Evolutionary conservation across 1,140 invertebrate species (phyloP).

Genomic region (Lasaia peninsularis): DNA sequence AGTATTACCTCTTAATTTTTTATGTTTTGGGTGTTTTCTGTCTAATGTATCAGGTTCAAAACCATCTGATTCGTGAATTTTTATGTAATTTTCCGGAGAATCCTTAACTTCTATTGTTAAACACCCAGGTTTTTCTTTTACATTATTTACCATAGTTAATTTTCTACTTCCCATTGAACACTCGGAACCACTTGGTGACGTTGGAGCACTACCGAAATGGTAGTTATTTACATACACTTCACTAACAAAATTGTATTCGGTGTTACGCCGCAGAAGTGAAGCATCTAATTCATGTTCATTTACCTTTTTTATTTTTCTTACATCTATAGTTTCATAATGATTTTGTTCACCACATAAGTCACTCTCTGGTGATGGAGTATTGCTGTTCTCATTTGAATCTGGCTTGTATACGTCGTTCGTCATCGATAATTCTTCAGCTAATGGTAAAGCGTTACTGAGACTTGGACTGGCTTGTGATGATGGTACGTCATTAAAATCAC

Average conservation of each 20-base stretch:
- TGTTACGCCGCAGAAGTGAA: constrained; percentile 29
- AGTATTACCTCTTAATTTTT: constrained; percentile 56
- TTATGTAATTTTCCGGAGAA: constrained; percentile 82
- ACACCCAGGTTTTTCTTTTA: constrained; percentile 81
- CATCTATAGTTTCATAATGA: constrained; percentile 69
- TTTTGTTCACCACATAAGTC: constrained; percentile 72
- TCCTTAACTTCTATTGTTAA: constrained; percentile 89
- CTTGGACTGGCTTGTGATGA: constrained; percentile 84
- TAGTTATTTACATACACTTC: constrained; percentile 90
- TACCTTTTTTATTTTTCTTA: constrained; percentile 38
- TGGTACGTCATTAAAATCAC: constrained; percentile 80
- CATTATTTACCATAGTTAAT: constrained; percentile 64
- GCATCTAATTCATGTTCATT: constrained; percentile 17
- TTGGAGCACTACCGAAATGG: constrained; percentile 79
- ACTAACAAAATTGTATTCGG: constrained; percentile 83
- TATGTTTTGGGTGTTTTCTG: constrained; percentile 84
- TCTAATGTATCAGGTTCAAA: constrained; percentile 92
- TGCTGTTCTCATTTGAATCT: constrained; percentile 79
- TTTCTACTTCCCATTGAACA: constrained; percentile 79
- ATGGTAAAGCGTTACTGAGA: constrained; percentile 82
- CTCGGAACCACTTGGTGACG: constrained; percentile 80
- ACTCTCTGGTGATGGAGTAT: constrained; percentile 76
- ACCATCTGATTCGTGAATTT: constrained; percentile 83
- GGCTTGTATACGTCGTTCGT: constrained; percentile 82
- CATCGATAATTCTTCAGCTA: constrained; percentile 88